Evolutionary conservation across 2,888 invertebrate species (phyloP).

Genomic region (Eupithecia insigniata): DNA sequence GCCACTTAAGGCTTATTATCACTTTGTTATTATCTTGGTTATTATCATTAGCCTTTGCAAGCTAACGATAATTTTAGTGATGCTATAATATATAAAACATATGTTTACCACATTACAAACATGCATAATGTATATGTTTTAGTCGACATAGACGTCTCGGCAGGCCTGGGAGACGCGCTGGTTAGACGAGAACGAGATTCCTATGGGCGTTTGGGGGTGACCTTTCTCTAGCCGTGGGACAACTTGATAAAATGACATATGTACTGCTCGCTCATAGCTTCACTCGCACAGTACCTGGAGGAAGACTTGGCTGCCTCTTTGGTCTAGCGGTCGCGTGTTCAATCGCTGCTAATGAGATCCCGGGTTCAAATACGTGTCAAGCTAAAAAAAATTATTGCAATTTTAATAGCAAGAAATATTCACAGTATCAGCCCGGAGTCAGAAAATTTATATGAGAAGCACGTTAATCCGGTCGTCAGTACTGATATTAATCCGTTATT

Average conservation of each 20-base stretch:
- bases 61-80: neutral
- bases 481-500: too few relatives aligned
- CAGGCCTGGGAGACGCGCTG: too few relatives aligned
- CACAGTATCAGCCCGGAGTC: neutral
- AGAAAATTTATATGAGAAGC: too few relatives aligned
- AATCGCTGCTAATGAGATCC: neutral
- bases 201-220: too few relatives aligned
- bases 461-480: too few relatives aligned
- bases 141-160: too few relatives aligned
- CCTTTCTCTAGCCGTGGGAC: too few relatives aligned
- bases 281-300: neutral
- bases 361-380: neutral
- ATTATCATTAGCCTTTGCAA: slow-evolving; percentile 14
- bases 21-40: slow-evolving; percentile 19
- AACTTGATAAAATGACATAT: too few relatives aligned
- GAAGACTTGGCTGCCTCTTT: neutral
- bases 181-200: too few relatives aligned
- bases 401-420: neutral
- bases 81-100: neutral
- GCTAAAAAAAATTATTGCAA: too few relatives aligned
- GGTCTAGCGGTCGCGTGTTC: neutral
- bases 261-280: neutral
- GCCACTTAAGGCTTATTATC: slow-evolving; percentile 22
- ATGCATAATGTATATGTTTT: too few relatives aligned
- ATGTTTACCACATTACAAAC: too few relatives aligned